Percentiles rank a stretch among this genome's conserved stretches.
Evolutionary conservation across 2,888 invertebrate species (phyloP).

Genomic region (Lithophane leautieri): DNA sequence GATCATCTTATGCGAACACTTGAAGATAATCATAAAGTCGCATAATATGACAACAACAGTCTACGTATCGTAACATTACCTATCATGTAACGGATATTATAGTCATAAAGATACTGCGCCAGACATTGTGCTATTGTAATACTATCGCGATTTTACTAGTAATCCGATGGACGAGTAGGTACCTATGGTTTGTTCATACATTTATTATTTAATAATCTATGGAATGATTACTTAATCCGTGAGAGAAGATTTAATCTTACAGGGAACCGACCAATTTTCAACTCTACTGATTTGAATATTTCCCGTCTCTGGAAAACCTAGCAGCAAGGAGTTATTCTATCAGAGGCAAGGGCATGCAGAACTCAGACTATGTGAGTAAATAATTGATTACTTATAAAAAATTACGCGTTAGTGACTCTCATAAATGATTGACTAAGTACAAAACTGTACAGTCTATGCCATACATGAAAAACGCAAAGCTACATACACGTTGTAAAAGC

Average conservation of each 20-base stretch:
- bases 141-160: slow-evolving; percentile 4
- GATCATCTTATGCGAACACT: slow-evolving; percentile 16
- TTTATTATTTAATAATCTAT: too few species aligned
- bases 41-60: slow-evolving; percentile 26
- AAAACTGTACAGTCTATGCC: neutral
- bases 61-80: slow-evolving; percentile 10
- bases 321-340: neutral
- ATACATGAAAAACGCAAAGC: neutral
- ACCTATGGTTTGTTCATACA: too few species aligned
- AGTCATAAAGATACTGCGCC: neutral
- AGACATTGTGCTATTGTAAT: slow-evolving; percentile 37
- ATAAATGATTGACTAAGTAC: neutral
- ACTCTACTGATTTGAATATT: too few species aligned
- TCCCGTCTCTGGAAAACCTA: neutral
- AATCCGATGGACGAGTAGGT: too few species aligned
- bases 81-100: slow-evolving; percentile 22
- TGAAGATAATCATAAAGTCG: slow-evolving; percentile 21
- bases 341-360: neutral
- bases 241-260: too few species aligned
- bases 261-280: too few species aligned
- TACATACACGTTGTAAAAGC: neutral
- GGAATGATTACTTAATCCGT: too few species aligned
- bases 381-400: neutral
- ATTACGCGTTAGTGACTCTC: neutral
- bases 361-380: neutral